These are phyloP conservation scores for Cyanoliseus patagonus DNA, from an alignment of 2,113 vertebrate genomes.

Conservation along the genomic window DNA sequence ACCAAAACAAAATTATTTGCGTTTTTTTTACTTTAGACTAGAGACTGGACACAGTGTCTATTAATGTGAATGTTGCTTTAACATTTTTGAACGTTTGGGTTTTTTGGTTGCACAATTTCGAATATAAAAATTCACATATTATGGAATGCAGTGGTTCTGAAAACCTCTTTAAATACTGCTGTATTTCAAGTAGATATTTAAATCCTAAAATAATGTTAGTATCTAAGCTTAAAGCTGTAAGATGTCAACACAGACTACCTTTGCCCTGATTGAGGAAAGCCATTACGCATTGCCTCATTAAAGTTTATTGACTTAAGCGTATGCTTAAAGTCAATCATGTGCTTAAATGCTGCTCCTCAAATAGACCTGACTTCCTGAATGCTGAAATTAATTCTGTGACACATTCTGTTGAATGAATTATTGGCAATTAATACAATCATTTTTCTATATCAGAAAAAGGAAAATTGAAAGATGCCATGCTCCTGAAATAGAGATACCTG, in stretches of 20 bases:
- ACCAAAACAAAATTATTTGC: neutral
- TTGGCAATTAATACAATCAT: neutral
- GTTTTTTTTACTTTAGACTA: neutral
- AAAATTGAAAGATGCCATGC: neutral
- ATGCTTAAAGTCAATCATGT: neutral
- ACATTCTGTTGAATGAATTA: neutral
- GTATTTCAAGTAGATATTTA: neutral
- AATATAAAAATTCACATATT: neutral
- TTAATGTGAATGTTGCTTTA: neutral
- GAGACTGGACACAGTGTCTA: neutral
- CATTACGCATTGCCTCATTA: slow-evolving; percentile 1
- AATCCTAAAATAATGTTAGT: neutral
- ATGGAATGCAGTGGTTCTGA: neutral
- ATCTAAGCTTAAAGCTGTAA: neutral
- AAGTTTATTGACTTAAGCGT: slow-evolving; percentile 38
- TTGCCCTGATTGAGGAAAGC: neutral
- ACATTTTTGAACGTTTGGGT: neutral
- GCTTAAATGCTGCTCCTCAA: slow-evolving; percentile 14
- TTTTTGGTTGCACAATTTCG: neutral
- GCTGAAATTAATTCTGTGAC: neutral
- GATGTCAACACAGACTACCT: neutral
- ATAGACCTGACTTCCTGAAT: neutral
- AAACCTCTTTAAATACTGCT: neutral
- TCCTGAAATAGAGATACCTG: neutral
- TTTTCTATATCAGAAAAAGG: neutral